Conservation (phyloP, 2,888 invertebrate genomes). For the Melanophora roralis region DNA sequence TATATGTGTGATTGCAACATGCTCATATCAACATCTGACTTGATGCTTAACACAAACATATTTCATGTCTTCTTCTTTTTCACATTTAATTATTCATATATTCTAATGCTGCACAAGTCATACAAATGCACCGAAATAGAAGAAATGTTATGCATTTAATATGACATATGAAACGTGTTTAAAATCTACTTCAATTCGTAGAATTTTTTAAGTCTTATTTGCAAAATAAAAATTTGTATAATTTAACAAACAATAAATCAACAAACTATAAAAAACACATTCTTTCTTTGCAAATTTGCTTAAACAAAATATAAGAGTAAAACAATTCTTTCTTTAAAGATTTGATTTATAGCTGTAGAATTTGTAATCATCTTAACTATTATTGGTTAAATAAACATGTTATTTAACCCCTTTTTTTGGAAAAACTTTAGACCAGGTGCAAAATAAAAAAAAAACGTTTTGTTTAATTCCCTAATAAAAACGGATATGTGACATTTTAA, state of each 20-base stretch:
- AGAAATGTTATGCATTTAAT: slow-evolving; percentile 39
- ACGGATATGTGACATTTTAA: slow-evolving; percentile 34
- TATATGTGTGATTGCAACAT: not conserved
- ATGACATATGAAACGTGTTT: slow-evolving; percentile 55
- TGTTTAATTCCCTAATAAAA: slow-evolving; percentile 24
- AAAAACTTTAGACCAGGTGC: not conserved
- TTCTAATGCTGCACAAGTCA: slow-evolving; percentile 6
- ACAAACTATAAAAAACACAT: slow-evolving; percentile 13
- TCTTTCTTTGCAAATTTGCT: slow-evolving; percentile 14
- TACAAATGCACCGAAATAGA: not conserved
- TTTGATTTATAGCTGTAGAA: not conserved
- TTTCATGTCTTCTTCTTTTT: slow-evolving; percentile 17
- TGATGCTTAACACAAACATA: slow-evolving; percentile 13
- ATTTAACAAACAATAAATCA: slow-evolving; percentile 48
- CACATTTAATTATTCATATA: too few relatives aligned
- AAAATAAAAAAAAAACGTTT: not conserved
- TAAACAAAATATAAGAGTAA: slow-evolving; percentile 1
- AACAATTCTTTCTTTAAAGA: not conserved
- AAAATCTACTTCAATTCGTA: slow-evolving; percentile 36
- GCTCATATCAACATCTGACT: not conserved
- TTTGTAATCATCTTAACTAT: slow-evolving; percentile 30
- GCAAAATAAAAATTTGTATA: slow-evolving; percentile 17
- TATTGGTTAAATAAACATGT: slow-evolving; percentile 45
- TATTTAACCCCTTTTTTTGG: not conserved
- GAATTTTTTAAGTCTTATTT: not conserved